A percentile compares a stretch with the other conserved stretches of the same genome.
Evolutionary conservation across 2,888 invertebrate genomes (phyloP).

Genomic region (Drosophila kokeensis): DNA sequence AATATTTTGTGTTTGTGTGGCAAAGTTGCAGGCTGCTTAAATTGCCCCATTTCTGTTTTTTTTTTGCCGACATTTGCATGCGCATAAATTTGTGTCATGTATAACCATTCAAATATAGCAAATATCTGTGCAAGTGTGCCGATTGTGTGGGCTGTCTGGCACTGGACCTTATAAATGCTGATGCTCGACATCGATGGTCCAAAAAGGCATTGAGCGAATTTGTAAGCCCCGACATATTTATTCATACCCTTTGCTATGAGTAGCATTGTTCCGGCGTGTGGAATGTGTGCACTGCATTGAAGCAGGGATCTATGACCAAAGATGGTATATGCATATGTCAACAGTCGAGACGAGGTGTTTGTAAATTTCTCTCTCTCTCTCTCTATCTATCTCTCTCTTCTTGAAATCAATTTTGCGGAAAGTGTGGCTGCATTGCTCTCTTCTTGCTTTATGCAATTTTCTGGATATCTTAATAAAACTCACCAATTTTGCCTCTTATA

Average conservation of each 20-base stretch:
- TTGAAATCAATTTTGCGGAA: neutral
- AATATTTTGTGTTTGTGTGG: slow-evolving; percentile 4
- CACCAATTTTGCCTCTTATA: neutral
- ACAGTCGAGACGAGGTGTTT: neutral
- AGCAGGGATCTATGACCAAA: neutral
- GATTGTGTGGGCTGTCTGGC: slow-evolving; percentile 7
- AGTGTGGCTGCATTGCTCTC: neutral
- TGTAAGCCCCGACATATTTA: slow-evolving; percentile 43
- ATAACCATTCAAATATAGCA: slow-evolving; percentile 78
- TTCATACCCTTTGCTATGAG: slow-evolving; percentile 21
- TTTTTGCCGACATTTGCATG: slow-evolving; percentile 38
- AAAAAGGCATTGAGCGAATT: slow-evolving; percentile 32
- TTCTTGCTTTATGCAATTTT: no score
- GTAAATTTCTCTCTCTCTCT: neutral
- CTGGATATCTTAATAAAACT: no score
- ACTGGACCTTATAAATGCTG: slow-evolving; percentile 24
- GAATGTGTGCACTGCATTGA: neutral
- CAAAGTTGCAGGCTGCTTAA: slow-evolving; percentile 37
- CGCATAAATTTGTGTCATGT: slow-evolving; percentile 69
- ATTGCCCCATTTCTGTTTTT: slow-evolving; percentile 25
- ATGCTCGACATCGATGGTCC: slow-evolving; percentile 20
- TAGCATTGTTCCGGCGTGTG: neutral
- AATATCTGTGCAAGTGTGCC: slow-evolving; percentile 65
- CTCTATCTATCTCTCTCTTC: neutral
- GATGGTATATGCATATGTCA: neutral